Base-by-base conservation (phyloP, 1,140 invertebrate genomes). In the Philopotamus ludificatus region DNA sequence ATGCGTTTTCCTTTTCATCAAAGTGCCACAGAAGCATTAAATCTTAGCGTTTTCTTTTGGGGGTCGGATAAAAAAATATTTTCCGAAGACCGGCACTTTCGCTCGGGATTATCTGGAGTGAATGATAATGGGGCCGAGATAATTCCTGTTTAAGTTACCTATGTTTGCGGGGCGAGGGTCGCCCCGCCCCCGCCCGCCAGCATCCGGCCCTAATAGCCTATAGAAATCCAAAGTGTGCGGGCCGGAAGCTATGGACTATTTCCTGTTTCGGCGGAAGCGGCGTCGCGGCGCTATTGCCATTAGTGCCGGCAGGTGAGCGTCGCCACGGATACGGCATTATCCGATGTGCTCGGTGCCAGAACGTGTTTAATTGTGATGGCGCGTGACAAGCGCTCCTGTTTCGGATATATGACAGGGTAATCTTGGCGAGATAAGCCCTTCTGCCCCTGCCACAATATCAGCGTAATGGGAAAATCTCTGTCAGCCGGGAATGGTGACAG, bases 211-310 rank as follows among this genome's bases (percentile, higher is more conserved):
- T 63, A 63, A 63, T 63, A 63, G 61, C 50, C 61, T 54, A 63
- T 63, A 63, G 61, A 63, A 63, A 54, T 63, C 45, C 49, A 10
- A 42, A 25, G 10, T 25, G 22, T 62, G 18, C 20, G 23, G 7
- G 53, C 53, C 63, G 67, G 67, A 68, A 62, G 67, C 58, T 34
- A 21, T 60, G 63, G 67, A 62, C 67, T 65, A 68, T 68, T 65
- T 68, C 67, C 67, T 12, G 67, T 41, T 49, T 8, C 22, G 61
- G 34, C 55, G 67, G 66, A 63, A 68, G 59, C 23, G 28, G 65
- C 1, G 8, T 7, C 50, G 15, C 23, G 45, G 47, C 26, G 51
- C 54, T 68, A 44, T 45, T 55, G 63, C 61, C 49, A 53, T 59
- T 64, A 44, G 39, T 49, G 58, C 44, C 51, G 10, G 18, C 58